These are phyloP conservation scores for Perca schrenkii DNA, from an alignment of 2,113 vertebrate species.

Conservation along the genomic window DNA sequence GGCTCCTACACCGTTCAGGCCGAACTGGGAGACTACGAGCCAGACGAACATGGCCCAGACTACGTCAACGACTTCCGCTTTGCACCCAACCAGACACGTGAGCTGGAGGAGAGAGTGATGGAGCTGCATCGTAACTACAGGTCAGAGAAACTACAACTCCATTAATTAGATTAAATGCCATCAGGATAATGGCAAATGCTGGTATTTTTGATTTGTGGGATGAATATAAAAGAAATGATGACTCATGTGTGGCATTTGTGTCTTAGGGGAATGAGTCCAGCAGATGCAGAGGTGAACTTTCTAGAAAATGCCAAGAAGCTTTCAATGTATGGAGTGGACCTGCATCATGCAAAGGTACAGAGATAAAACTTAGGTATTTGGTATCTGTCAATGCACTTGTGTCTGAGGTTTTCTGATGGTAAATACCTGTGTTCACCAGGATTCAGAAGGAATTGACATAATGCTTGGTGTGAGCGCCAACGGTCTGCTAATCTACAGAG, in stretches of 20 bases:
- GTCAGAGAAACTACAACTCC: constrained; percentile 69
- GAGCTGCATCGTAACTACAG: constrained; percentile 97
- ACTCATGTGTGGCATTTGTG: constrained; percentile 45
- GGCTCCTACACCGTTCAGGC: constrained; percentile 98
- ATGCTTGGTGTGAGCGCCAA: constrained; percentile 99
- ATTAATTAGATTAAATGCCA: constrained; percentile 27
- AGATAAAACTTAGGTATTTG: not conserved
- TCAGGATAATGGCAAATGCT: not conserved
- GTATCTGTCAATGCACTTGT: not conserved
- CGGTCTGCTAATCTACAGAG: constrained; percentile 96
- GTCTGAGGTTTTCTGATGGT: not conserved
- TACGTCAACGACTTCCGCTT: constrained; percentile 96
- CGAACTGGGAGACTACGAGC: constrained; percentile 93
- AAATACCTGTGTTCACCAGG: constrained; percentile 80
- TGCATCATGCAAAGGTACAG: constrained; percentile 97
- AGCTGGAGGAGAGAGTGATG: constrained; percentile 98
- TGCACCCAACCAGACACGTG: constrained; percentile 95
- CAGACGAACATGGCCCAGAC: constrained; percentile 92
- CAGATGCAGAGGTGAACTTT: constrained; percentile 98
- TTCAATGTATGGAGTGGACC: constrained; percentile 99
- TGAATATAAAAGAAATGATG: constrained; percentile 21
- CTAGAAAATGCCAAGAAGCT: constrained; percentile 99
- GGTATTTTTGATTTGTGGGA: constrained; percentile 10
- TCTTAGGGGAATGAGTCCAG: constrained; percentile 95
- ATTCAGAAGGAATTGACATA: constrained; percentile 98